These are phyloP conservation scores for Bombus soroeensis DNA, from an alignment of 1,140 invertebrate genomes.

Conservation along the genomic window DNA sequence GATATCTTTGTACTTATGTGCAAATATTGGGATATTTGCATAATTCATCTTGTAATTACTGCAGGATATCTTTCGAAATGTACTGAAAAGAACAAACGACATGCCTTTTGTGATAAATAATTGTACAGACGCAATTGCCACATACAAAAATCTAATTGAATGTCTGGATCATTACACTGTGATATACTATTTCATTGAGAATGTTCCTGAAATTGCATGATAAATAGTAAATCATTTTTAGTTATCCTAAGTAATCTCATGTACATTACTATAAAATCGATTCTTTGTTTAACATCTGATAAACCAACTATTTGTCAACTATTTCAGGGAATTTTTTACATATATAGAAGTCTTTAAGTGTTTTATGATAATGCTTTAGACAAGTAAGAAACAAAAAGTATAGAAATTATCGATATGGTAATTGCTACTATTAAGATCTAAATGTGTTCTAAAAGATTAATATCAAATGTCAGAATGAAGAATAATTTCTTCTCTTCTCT, in stretches of 20 bases:
- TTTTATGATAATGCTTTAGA: slow-evolving; percentile 63
- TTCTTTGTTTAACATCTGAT: slow-evolving; percentile 16
- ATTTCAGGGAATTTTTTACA: slow-evolving; percentile 64
- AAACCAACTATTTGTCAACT: slow-evolving; percentile 54
- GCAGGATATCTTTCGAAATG: slow-evolving; percentile 39
- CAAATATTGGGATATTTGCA: slow-evolving; percentile 35
- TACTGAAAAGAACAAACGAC: slow-evolving; percentile 38
- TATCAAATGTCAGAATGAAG: slow-evolving; percentile 1
- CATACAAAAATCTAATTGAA: slow-evolving; percentile 57
- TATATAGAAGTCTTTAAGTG: slow-evolving; percentile 60
- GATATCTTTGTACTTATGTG: slow-evolving; percentile 38
- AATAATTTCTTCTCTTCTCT: slow-evolving; percentile 7
- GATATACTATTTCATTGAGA: slow-evolving; percentile 64
- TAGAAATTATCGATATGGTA: slow-evolving; percentile 41
- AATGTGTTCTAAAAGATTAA: slow-evolving; percentile 42
- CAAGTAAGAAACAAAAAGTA: slow-evolving; percentile 37
- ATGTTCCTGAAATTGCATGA: slow-evolving; percentile 65
- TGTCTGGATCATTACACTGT: slow-evolving; percentile 67
- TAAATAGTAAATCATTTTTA: slow-evolving; percentile 52
- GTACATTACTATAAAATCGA: slow-evolving; percentile 46
- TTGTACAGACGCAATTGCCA: slow-evolving; percentile 64
- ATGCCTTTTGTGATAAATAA: slow-evolving; percentile 65
- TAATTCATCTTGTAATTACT: slow-evolving; percentile 13
- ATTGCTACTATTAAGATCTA: slow-evolving; percentile 45
- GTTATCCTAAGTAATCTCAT: slow-evolving; percentile 23